phyloP scores from a whole-genome alignment of 2,113 vertebrate genomes.

The Pungitius pungitius region DNA sequence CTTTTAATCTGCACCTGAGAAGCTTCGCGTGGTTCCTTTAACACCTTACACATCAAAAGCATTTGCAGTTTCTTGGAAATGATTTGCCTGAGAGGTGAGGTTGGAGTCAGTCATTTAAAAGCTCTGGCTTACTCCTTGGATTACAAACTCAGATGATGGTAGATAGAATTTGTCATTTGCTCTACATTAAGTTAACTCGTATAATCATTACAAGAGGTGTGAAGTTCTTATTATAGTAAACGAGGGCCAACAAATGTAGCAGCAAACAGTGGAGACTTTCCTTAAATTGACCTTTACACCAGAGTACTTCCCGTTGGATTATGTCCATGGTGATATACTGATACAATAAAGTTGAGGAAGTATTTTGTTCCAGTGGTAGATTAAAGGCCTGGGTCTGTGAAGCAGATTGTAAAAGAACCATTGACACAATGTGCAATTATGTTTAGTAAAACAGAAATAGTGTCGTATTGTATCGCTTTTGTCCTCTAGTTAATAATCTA shows the following conservation, averaged over 20 bases:
- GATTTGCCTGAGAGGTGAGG: slow-evolving; percentile 50
- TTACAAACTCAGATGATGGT: slow-evolving; percentile 48
- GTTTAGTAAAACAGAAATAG: slow-evolving; percentile 16
- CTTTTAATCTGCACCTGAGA: slow-evolving; percentile 38
- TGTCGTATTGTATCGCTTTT: neutral
- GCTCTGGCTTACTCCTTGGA: slow-evolving; percentile 43
- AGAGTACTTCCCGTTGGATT: slow-evolving; percentile 17
- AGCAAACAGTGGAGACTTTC: slow-evolving; percentile 3
- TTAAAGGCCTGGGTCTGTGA: slow-evolving; percentile 5
- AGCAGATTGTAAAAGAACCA: slow-evolving; percentile 11
- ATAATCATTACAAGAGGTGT: slow-evolving; percentile 36
- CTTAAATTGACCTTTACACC: slow-evolving; percentile 35
- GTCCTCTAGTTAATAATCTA: slow-evolving; percentile 1
- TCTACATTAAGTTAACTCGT: slow-evolving; percentile 49
- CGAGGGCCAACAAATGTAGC: slow-evolving; percentile 1
- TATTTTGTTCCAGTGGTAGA: slow-evolving; percentile 29
- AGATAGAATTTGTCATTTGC: slow-evolving; percentile 53
- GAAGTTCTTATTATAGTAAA: slow-evolving; percentile 3
- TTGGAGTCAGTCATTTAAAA: slow-evolving; percentile 58
- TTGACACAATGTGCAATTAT: slow-evolving; percentile 20
- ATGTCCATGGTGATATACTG: slow-evolving; percentile 18
- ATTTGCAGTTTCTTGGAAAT: slow-evolving; percentile 48
- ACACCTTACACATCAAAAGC: slow-evolving; percentile 17
- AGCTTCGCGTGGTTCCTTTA: slow-evolving; percentile 5
- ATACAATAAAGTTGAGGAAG: slow-evolving; percentile 18